Conservation (phyloP, 2,113 vertebrate species). For the Copsychus sechellarum region DNA sequence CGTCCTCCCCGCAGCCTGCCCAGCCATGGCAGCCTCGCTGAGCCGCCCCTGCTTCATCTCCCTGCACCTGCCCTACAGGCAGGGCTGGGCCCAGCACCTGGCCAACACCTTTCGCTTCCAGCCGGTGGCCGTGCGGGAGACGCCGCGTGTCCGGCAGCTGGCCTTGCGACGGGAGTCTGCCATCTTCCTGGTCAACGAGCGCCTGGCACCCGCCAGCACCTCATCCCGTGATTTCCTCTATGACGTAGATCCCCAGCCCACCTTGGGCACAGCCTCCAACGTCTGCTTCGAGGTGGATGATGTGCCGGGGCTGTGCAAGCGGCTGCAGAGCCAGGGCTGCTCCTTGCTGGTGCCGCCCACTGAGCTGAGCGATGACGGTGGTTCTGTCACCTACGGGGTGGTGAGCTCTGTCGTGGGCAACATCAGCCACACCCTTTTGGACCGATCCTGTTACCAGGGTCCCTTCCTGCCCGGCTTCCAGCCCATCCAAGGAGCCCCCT, state of each 20-base stretch:
- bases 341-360: constrained; percentile 81
- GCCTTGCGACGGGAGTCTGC: constrained; percentile 80
- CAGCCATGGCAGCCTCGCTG: constrained; percentile 80
- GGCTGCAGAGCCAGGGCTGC: constrained; percentile 78
- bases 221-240: constrained; percentile 63
- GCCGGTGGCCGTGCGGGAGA: constrained; percentile 77
- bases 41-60: constrained; percentile 85
- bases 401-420: constrained; percentile 83
- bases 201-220: neutral
- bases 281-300: constrained; percentile 90
- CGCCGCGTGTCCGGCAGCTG: constrained; percentile 75
- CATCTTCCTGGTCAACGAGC: constrained; percentile 85
- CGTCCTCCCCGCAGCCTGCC: neutral
- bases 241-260: constrained; percentile 61
- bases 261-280: constrained; percentile 86
- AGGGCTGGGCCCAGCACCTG: constrained; percentile 77
- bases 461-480: constrained; percentile 86
- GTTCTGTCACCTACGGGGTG: constrained; percentile 81
- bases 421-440: constrained; percentile 87
- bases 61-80: constrained; percentile 80
- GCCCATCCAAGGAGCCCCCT: neutral
- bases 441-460: constrained; percentile 77
- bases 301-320: constrained; percentile 66
- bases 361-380: constrained; percentile 67
- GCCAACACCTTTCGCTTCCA: constrained; percentile 81